Evolutionary conservation across 1,140 invertebrate species (phyloP), one percentile per base, ranked within the genome.

Genomic region (Drosophila kanapiae): DNA sequence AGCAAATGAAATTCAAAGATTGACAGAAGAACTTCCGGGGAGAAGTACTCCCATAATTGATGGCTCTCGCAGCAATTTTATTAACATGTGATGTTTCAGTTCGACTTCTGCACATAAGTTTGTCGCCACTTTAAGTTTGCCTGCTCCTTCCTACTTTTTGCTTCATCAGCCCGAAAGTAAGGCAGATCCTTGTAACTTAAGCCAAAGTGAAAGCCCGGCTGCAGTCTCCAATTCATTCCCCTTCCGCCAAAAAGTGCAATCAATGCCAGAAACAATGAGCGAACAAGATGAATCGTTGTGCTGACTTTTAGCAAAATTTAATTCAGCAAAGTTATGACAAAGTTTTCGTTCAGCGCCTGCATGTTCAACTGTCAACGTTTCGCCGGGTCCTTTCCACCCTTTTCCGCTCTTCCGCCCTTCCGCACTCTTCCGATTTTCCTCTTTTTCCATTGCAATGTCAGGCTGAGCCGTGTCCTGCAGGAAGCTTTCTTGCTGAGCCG

Each of bases 271-370:
- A 72, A 72, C 69, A 72, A 72, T 72, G 69, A 72, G 45, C 69
- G 53, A 72, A 51, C 53, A 72, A 72, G 67, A 72, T 71, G 67
- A 72, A 72, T 72, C 43, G 69, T 71, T 71, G 67, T 54, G 69
- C 69, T 72, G 69, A 72, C 69, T 72, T 60, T 72, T 72, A 47
- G 67, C 69, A 60, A 72, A 72, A 72, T 72, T 75, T 85, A 85
- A 85, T 85, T 85, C 79, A 81, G 71, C 69, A 75, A 85, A 85
- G 82, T 85, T 85, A 85, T 85, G 82, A 85, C 68, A 85, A 85
- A 85, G 78, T 85, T 85, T 75, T 81, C 75, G 78, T 70, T 78
- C 69, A 49, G 43, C 69, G 69, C 69, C 53, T 37, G 53, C 69
- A 72, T 72, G 67, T 85, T 85, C 76, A 80, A 78, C 74, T 84